Conservation (phyloP, 2,113 vertebrate species). For the Callipepla californica region DNA sequence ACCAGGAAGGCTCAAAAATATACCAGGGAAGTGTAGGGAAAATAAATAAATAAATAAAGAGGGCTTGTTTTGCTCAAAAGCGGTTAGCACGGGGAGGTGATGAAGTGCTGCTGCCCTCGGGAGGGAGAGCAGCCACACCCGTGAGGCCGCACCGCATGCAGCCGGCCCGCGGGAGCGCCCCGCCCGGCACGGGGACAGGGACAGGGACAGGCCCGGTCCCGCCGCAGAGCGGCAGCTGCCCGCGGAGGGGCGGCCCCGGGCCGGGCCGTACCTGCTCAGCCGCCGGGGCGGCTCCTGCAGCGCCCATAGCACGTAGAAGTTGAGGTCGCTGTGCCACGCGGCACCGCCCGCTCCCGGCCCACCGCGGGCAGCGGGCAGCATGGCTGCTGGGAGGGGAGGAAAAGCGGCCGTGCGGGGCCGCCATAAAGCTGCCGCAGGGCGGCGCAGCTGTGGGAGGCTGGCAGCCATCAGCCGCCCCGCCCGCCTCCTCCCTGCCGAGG, state of each 20-base stretch:
- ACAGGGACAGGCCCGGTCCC: too few species aligned
- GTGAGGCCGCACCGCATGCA: neutral
- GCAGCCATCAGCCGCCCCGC: neutral
- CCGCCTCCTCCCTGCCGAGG: too few species aligned
- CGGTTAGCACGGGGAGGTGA: fast-evolving
- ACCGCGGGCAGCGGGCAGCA: neutral
- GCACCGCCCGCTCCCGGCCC: neutral
- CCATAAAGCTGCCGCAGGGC: neutral
- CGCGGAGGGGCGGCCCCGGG: neutral
- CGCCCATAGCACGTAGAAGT: conserved; percentile 84
- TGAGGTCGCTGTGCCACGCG: neutral
- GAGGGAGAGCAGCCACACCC: fast-evolving
- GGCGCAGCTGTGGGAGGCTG: neutral
- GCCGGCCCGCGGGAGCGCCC: neutral
- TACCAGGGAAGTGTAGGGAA: fast-evolving
- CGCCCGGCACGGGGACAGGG: fast-evolving
- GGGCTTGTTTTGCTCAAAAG: neutral
- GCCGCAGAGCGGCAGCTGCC: too few species aligned
- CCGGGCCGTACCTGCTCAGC: conserved; percentile 76
- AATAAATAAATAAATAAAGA: neutral
- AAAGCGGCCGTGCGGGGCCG: fast-evolving
- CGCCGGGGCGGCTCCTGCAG: conserved; percentile 81
- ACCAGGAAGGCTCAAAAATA: fast-evolving
- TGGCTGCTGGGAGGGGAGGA: neutral
- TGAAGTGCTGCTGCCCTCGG: fast-evolving